Conservation (phyloP, 2,888 invertebrate genomes). For the Calameuta pallipes region DNA sequence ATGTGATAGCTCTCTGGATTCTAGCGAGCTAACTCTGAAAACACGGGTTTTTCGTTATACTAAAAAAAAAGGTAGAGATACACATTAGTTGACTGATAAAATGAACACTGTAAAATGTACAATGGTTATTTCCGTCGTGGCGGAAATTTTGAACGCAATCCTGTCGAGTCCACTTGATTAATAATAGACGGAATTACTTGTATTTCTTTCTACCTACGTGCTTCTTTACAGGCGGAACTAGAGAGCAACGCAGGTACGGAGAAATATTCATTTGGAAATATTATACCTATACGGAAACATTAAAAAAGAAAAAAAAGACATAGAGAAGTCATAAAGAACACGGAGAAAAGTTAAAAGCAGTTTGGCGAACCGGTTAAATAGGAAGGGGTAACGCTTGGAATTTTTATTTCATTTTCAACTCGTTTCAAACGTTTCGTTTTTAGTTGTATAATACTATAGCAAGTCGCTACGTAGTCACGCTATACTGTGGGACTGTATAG, state of each 20-base stretch:
- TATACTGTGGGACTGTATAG: no score
- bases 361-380: no score
- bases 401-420: no score
- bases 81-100: background rate
- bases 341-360: no score
- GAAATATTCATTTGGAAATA: background rate
- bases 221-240: background rate
- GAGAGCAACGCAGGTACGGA: background rate
- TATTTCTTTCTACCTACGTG: background rate
- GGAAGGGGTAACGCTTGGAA: no score
- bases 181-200: background rate
- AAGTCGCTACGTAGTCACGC: no score
- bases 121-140: background rate
- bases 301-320: no score
- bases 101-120: background rate
- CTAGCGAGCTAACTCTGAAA: background rate
- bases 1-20: background rate
- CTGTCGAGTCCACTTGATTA: background rate
- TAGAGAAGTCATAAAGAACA: no score
- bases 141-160: background rate
- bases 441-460: no score
- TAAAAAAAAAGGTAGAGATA: background rate
- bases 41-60: background rate
- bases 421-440: no score
- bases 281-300: no score